These are phyloP conservation scores for Conus ventricosus DNA, from an alignment of 1,140 invertebrate genomes.

Conservation along the genomic window DNA sequence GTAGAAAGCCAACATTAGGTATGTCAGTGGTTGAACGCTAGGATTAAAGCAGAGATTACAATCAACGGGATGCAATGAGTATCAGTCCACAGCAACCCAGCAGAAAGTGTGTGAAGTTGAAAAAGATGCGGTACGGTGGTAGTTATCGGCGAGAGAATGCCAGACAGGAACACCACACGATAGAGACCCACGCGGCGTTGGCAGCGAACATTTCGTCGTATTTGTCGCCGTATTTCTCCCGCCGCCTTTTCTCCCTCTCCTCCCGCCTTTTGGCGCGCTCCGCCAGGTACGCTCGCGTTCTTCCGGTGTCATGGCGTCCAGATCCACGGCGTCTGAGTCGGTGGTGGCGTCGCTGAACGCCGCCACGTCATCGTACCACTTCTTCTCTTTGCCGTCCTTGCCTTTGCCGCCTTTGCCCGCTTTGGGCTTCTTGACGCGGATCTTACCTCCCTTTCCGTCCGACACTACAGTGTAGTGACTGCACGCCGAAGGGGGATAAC, in stretches of 20 bases:
- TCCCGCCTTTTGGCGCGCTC: conserved; percentile 64
- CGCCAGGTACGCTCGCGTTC: conserved; percentile 69
- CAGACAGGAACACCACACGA: neutral
- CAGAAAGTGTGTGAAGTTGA: no score
- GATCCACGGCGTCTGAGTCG: conserved; percentile 68
- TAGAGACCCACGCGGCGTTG: conserved; percentile 56
- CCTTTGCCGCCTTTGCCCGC: conserved; percentile 50
- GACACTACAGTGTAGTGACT: conserved; percentile 67
- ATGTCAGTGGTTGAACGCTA: neutral
- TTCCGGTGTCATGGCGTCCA: conserved; percentile 73
- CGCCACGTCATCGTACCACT: conserved; percentile 39
- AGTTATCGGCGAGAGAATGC: neutral
- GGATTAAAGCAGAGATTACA: no score
- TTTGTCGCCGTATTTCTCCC: conserved; percentile 74
- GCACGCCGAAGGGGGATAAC: neutral
- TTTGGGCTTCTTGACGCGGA: conserved; percentile 65
- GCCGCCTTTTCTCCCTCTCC: conserved; percentile 67
- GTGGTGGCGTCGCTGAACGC: conserved; percentile 68
- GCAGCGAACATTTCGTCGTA: conserved; percentile 72
- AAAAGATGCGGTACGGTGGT: neutral
- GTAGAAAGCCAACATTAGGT: no score
- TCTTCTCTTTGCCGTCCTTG: conserved; percentile 51
- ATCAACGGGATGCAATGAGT: no score
- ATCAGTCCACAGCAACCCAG: no score
- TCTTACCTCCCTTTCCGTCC: conserved; percentile 68